Percentiles rank a stretch among this genome's conserved stretches.
Conservation (phyloP, 92 coral and sea anemone species). For the Heliopora coerulea region DNA sequence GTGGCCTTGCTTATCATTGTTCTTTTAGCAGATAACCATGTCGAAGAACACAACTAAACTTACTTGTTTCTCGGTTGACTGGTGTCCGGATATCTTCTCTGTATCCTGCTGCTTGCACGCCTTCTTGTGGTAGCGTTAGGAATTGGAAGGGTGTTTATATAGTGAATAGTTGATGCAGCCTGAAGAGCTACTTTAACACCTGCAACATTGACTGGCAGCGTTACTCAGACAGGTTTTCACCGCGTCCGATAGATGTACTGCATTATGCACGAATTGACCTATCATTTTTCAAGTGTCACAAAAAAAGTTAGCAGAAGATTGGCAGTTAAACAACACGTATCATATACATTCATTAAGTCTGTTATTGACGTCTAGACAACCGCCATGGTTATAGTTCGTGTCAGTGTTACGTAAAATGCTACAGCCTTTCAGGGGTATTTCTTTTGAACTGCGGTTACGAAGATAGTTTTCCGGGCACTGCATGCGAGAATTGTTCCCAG, state of each 20-base stretch:
- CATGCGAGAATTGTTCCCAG: no score
- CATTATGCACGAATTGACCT: not conserved
- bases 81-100: not conserved
- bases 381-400: not conserved
- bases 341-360: not conserved
- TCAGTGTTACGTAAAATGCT: not conserved
- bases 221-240: not conserved
- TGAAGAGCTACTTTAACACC: not conserved
- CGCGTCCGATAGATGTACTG: not conserved
- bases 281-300: constrained; percentile 1
- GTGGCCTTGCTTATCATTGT: no score
- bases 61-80: not conserved
- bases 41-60: not conserved
- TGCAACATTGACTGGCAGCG: not conserved
- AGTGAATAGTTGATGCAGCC: not conserved
- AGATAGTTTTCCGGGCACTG: no score
- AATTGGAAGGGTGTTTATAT: not conserved
- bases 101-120: no score
- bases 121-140: no score
- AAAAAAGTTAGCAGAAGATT: not conserved
- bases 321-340: not conserved
- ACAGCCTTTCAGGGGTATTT: no score
- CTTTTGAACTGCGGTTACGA: no score
- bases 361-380: not conserved
- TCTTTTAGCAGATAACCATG: no score